Evolutionary conservation across 1,140 invertebrate species (phyloP), one percentile per base, ranked within the genome.

Genomic region (Drosophila lowei): DNA sequence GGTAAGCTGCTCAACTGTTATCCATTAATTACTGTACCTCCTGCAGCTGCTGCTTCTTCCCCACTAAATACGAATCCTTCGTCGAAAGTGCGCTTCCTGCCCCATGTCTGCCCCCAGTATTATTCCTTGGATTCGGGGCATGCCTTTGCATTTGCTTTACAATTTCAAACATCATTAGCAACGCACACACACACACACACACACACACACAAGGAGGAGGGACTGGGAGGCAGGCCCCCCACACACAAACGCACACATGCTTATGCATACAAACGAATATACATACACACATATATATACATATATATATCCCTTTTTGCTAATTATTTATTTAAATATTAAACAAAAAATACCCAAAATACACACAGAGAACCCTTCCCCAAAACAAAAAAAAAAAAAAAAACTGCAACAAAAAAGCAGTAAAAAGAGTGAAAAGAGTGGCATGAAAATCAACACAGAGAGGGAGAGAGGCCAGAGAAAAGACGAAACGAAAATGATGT

Each of bases 291-390:
- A 11, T 34, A 11, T 38, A 11, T 38, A 0, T 13, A 4, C 1
- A 38, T 43, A 23, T 49, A 67, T 42, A 76, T 72, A 88, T 84
- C 84, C 89, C 83, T 90, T 90, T 90, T 89, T 86, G 81, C 89
- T 90, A 90, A 90, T 90, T 90, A 90, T 90, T 90, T 90, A 90
- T 90, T 90, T 90, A 90, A 90, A 90, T 89, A 90, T 89, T 90
- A 90, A 90, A 90, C 84, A 90, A 86, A 85, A 84, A 86, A 85
- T 86, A 77, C 73, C 63, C 75, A 77, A 78, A 75, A 73, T 53
- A 86, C 56, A 52, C 16, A 34, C n/a, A 58, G 15, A 49, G 28
- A 64, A 23, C 30, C 47, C 50, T 54, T 47, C 11, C 30, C 48
- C 41, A 25, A 18, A 11, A 53, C 15, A 15, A 54, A 28, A 68